Percentiles rank a stretch among this genome's conserved stretches.
Conservation (phyloP, 2,888 invertebrate genomes). For the Pollenia amentaria region DNA sequence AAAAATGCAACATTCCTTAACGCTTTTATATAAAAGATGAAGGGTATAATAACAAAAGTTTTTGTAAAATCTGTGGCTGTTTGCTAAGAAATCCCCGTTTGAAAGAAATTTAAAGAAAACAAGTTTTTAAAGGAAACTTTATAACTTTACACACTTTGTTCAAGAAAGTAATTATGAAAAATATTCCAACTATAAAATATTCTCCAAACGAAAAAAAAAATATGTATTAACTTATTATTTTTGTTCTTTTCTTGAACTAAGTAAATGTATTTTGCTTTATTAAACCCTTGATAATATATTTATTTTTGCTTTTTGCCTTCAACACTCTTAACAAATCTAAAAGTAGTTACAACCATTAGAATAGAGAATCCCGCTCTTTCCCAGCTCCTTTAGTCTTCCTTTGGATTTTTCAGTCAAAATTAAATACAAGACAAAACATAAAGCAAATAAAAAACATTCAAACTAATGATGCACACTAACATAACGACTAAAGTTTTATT, state of each 20-base stretch:
- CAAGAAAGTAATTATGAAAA: too few relatives aligned
- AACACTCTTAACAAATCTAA: neutral
- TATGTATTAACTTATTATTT: neutral
- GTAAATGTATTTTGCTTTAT: constrained; percentile 54
- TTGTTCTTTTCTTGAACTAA: neutral
- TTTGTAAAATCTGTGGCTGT: too few relatives aligned
- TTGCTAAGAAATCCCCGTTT: too few relatives aligned
- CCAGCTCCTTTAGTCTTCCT: neutral
- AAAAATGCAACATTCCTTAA: too few relatives aligned
- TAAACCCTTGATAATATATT: constrained; percentile 52
- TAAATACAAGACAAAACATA: neutral
- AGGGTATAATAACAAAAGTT: too few relatives aligned
- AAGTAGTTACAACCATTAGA: constrained; percentile 8
- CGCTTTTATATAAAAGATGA: too few relatives aligned
- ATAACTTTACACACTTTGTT: too few relatives aligned
- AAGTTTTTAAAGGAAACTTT: too few relatives aligned
- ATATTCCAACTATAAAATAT: too few relatives aligned
- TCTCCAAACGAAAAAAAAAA: too few relatives aligned
- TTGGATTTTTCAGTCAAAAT: neutral
- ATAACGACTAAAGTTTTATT: constrained; percentile 71
- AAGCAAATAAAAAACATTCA: constrained; percentile 51
- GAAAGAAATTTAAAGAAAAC: too few relatives aligned
- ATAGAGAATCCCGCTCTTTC: neutral
- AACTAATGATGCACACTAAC: constrained; percentile 66
- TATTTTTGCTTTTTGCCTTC: neutral